phyloP scores from a whole-genome alignment of 2,888 invertebrate genomes.

The Chrysolina americana region DNA sequence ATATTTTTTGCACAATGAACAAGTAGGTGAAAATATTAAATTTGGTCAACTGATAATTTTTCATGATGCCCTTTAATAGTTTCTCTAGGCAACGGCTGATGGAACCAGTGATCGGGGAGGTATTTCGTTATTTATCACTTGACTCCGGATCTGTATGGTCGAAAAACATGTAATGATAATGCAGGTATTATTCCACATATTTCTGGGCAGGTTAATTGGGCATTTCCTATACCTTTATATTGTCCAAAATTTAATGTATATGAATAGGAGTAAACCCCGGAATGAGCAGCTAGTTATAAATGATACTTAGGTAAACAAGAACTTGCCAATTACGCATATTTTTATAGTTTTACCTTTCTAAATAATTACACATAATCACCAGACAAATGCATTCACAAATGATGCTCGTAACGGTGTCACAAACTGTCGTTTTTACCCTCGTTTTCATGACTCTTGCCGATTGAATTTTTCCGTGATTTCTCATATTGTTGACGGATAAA shows the following conservation, averaged over 20 bases:
- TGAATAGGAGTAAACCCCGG: background rate
- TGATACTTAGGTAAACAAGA: background rate
- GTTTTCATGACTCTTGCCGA: background rate
- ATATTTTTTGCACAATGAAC: too few species aligned
- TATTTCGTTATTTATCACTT: background rate
- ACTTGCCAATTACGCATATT: background rate
- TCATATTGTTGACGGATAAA: background rate
- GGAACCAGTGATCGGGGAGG: background rate
- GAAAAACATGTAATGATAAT: background rate
- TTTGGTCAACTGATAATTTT: too few species aligned
- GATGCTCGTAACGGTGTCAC: background rate
- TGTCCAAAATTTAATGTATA: constrained; percentile 1
- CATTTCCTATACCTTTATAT: constrained; percentile 14
- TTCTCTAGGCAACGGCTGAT: too few species aligned
- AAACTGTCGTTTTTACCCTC: background rate
- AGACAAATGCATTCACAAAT: constrained; percentile 12
- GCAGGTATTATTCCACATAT: constrained; percentile 20
- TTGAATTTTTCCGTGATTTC: background rate
- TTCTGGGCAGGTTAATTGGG: constrained; percentile 6
- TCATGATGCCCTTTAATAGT: too few species aligned
- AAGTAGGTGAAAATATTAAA: too few species aligned
- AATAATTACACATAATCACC: background rate
- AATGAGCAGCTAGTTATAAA: background rate
- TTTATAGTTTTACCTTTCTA: constrained; percentile 13
- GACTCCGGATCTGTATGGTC: background rate